Percentiles rank a stretch among this genome's conserved stretches.
phyloP scores from a whole-genome alignment of 2,113 vertebrate genomes.

The Aptenodytes forsteri region DNA sequence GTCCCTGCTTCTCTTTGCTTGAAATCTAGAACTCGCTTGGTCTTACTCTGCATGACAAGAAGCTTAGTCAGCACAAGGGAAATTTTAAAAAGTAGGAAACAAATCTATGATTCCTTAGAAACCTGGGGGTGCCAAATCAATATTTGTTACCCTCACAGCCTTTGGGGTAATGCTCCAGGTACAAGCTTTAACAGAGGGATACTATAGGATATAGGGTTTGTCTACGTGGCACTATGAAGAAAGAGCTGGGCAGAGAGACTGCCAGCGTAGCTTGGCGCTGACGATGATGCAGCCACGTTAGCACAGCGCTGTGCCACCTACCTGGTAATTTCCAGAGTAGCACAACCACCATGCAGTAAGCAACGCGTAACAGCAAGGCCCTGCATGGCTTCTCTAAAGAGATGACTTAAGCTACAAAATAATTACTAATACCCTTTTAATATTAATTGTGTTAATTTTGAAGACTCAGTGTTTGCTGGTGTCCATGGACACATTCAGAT shows the following conservation, averaged over 20 bases:
- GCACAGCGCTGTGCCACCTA: background rate
- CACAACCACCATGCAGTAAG: too few relatives aligned
- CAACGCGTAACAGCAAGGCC: rapidly evolving
- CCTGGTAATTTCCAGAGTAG: background rate
- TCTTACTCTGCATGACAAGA: background rate
- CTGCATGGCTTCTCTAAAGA: background rate
- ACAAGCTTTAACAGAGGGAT: background rate
- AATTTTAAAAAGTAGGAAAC: background rate
- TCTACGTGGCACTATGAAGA: rapidly evolving
- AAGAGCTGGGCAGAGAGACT: background rate
- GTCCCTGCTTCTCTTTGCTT: background rate
- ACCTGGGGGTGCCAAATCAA: background rate
- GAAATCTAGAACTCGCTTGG: background rate
- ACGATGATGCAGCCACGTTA: rapidly evolving
- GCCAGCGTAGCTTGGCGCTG: background rate
- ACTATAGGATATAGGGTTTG: background rate
- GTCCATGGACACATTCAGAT: background rate
- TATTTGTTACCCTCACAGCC: background rate
- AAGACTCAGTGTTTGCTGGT: background rate
- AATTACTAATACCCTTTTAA: background rate
- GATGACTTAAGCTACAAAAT: background rate
- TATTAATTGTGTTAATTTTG: background rate
- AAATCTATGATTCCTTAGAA: background rate
- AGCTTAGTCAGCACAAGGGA: background rate
- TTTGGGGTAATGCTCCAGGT: background rate